Evolutionary conservation across 2,888 invertebrate species (phyloP), one percentile per base, ranked within the genome.

Genomic region (Drosophila histrio): DNA sequence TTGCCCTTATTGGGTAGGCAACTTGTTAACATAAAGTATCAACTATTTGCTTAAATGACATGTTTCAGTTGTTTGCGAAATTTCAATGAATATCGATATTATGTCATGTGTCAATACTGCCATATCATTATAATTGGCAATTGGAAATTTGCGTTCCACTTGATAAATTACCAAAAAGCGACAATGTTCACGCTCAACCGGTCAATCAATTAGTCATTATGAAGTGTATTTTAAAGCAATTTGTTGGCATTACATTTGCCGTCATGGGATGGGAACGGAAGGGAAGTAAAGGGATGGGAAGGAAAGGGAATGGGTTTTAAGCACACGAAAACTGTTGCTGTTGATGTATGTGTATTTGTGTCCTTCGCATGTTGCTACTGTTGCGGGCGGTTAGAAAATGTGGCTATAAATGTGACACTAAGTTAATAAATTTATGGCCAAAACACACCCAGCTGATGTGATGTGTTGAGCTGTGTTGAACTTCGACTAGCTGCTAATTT

Each of bases 401-500:
- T 69, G 80, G 67, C 80, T 70, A 81, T 84, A 83, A 85, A 84
- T 77, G 83, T 81, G 83, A 84, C 85, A 85, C 81, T 85, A 85
- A 84, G 85, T 83, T 84, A 83, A 84, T 84, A 84, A 85, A 84
- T 85, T 84, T 85, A 84, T 85, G 85, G 72, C 77, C 57, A 63
- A 81, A 83, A 79, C 85, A 84, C 85, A 85, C 85, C 81, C 79
- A 79, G 63, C 75, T 67, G 68, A 77, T 81, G 70, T 49, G 53
- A 19, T 58, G 30, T 36, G 41, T 30, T 49, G 21, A 21, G 44
- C 21, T 34, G n/a, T 49, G 65, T 30, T 43, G 1, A 53, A 53
- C 41, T 66, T 36, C 58, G 50, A 47, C 59, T 63, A 28, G 57
- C 65, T 65, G 74, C 66, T 79, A 78, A 78, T 77, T 66, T 74